Base-by-base conservation (phyloP, 2,113 vertebrate species). In the Progne subis region DNA sequence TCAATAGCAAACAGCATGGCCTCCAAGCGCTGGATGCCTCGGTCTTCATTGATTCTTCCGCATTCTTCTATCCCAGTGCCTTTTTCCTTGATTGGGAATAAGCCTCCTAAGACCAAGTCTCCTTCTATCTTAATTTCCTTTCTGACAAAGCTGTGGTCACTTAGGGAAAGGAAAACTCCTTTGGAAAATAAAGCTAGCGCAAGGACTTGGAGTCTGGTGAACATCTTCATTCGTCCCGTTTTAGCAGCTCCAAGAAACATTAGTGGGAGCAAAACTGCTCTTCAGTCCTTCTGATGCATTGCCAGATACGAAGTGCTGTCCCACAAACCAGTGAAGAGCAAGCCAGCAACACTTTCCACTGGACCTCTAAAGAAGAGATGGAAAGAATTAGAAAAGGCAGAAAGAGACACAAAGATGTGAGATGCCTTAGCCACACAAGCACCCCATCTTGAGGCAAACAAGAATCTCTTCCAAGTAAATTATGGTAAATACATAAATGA, bases 1-100 rank as follows among this genome's bases (percentile, higher is more conserved):
- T 99, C 99, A 29, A 99, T 99, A 59, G 99, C 99, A 93, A 99
- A 99, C 86, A 99, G 93, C 99, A 99, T 99, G 83, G 99, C 99
- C 96, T 99, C 99, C 96, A 99, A 95, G 67, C 99, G 98, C 94
- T 99, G 99, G 91, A 99, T 99, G 13, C 99, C 99, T 82, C 99
- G 96, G 80, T 99, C 99, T 95, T 99, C 99, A 63, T 99, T 99
- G 93, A 99, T 99, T 60, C 99, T 98, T 15, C 99, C 99, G 86
- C 99, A 99, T 94, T 99, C 99, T 91, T 99, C 99, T 86, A 98
- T 98, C 25, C 99, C 99, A 2, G 97, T 97, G 55, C 99, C 99
- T 97, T 99, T 99, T 96, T 99, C 99, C 2, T 99, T 99, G 85
- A 99, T 98, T n/a, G 99, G 99, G 97, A 99, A 99, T 43, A 99